Evolutionary conservation across 2,888 invertebrate species (phyloP).

Genomic region (Vannuccia rotundouncinata): DNA sequence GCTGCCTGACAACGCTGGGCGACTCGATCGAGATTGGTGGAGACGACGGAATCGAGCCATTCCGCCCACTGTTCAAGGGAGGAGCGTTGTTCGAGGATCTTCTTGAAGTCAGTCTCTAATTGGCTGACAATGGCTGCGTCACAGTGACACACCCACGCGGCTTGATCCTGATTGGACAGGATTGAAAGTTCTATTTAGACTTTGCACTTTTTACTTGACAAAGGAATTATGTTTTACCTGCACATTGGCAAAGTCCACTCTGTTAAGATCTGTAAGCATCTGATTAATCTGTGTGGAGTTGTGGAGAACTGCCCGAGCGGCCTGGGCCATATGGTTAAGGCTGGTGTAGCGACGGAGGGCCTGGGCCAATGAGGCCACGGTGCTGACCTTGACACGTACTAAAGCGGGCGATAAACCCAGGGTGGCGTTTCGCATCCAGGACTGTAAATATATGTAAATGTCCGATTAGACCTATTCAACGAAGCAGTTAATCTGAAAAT

Average conservation of each 20-base stretch:
- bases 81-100: slow-evolving; percentile 67
- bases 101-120: slow-evolving; percentile 79
- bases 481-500: no score
- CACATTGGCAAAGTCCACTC: slow-evolving; percentile 94
- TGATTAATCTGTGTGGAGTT: slow-evolving; percentile 88
- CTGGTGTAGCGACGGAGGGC: slow-evolving; percentile 90
- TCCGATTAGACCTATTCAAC: no score
- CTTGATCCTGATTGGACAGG: slow-evolving; percentile 67
- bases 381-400: slow-evolving; percentile 58
- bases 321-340: slow-evolving; percentile 88
- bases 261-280: slow-evolving; percentile 90
- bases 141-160: slow-evolving; percentile 95
- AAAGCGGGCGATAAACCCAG: slow-evolving; percentile 35
- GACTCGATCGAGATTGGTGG: slow-evolving; percentile 77
- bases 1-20: slow-evolving; percentile 63
- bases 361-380: slow-evolving; percentile 84
- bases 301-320: slow-evolving; percentile 86
- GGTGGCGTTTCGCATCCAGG: slow-evolving; percentile 38
- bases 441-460: slow-evolving; percentile 34
- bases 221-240: slow-evolving; percentile 59
- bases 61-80: slow-evolving; percentile 92
- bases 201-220: no score
- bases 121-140: slow-evolving; percentile 74
- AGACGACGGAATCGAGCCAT: slow-evolving; percentile 90
- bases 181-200: no score